Conservation (phyloP, 2,888 invertebrate genomes). For the Caenorhabditis virilis region DNA sequence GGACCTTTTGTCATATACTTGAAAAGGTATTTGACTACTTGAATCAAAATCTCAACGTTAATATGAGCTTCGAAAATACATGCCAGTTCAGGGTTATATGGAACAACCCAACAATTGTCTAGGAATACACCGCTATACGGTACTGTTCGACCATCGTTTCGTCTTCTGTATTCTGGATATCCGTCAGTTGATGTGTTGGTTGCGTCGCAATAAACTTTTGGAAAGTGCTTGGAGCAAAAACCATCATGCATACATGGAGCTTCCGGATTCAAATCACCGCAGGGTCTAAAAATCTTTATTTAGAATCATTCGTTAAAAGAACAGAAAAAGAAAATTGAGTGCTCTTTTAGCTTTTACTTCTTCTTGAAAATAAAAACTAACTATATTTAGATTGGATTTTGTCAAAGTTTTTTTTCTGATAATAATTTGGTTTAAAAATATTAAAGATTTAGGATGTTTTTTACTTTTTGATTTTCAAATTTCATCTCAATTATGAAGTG, state of each 20-base stretch:
- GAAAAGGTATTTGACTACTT: slow-evolving; percentile 20
- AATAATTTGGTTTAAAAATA: too few species aligned
- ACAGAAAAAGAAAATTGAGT: too few species aligned
- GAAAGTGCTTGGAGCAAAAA: slow-evolving; percentile 69
- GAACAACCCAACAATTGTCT: slow-evolving; percentile 68
- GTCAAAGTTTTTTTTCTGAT: too few species aligned
- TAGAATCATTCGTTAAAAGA: too few species aligned
- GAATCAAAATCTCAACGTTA: slow-evolving; percentile 59
- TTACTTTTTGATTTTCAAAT: too few species aligned
- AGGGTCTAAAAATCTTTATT: too few species aligned
- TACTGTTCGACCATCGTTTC: slow-evolving; percentile 45
- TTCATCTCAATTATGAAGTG: too few species aligned
- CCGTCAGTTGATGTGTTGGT: slow-evolving; percentile 66
- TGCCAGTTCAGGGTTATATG: slow-evolving; percentile 64
- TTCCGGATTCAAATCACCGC: slow-evolving; percentile 49
- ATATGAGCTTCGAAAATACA: slow-evolving; percentile 50
- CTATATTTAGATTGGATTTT: too few species aligned
- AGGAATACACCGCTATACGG: background rate
- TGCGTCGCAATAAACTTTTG: slow-evolving; percentile 57
- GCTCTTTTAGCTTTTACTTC: too few species aligned
- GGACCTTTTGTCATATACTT: slow-evolving; percentile 11
- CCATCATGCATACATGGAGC: slow-evolving; percentile 69
- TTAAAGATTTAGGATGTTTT: too few species aligned
- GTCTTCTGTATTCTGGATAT: slow-evolving; percentile 68
- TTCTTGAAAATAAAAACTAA: too few species aligned